Base-by-base conservation (phyloP, 1,140 invertebrate species). In the Vollenhovia emeryi region DNA sequence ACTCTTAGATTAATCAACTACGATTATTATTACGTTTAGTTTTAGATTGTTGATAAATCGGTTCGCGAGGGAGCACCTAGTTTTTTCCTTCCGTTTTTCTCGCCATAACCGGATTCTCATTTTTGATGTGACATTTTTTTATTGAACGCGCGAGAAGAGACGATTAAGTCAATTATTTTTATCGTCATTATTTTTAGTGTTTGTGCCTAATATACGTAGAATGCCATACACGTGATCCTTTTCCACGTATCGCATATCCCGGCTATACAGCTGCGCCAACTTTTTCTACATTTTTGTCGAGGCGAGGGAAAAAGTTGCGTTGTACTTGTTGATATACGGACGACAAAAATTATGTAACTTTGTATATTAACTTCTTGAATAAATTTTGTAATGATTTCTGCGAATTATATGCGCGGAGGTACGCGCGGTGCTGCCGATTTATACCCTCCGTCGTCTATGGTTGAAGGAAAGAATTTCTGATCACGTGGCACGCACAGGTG, bases 11-110 rank as follows among this genome's bases (percentile, higher is more conserved):
- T 89, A 85, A 74, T 59, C 84, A n/a, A 45, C 45, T 73, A 76
- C 36, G 91, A 87, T 84, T 92, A 91, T 76, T 89, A 76, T 89
- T 86, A 89, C 59, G 59, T 78, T 84, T 92, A 92, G 85, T 90
- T 82, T 78, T 50, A 90, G 87, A 92, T 92, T 92, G 86, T 89
- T 93, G 92, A 94, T 93, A 92, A 94, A 94, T 87, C 91, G 90
- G 84, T 92, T 90, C 91, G 84, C 36, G 87, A 89, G 91, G 87
- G 87, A 92, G 82, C 90, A 79, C 76, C 7, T 21, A 45, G 1
- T 85, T n/a, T 24, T 68, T 27, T 21, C 59, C 85, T 88, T 40
- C 71, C 36, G 40, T n/a, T 24, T 68, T 27, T 21, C 59, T 86
- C 87, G 21, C 71, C 36, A 30, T 30, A 75, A 69, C 21, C 66